phyloP scores from a whole-genome alignment of 2,888 invertebrate species.

The Hedya salicella region DNA sequence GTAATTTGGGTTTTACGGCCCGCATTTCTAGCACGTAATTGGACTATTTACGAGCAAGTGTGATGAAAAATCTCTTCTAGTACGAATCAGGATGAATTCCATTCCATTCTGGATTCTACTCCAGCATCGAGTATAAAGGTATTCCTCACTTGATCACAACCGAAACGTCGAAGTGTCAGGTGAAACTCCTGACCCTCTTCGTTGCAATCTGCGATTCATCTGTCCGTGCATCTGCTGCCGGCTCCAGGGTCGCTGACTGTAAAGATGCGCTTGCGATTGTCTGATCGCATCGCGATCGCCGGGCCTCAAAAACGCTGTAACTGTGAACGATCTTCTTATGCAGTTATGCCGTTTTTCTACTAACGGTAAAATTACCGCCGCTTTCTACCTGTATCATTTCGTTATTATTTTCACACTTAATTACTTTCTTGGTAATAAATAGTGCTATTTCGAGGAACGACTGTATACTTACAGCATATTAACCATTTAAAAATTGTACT shows the following conservation, averaged over 20 bases:
- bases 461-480: too few species aligned
- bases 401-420: slow-evolving; percentile 32
- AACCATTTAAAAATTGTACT: too few species aligned
- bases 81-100: too few species aligned
- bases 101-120: too few species aligned
- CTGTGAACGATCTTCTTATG: background rate
- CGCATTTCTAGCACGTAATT: too few species aligned
- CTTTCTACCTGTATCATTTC: slow-evolving; percentile 33
- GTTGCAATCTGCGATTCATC: slow-evolving; percentile 9
- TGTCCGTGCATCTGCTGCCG: slow-evolving; percentile 5
- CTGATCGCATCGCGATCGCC: slow-evolving; percentile 12
- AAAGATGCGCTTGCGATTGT: slow-evolving; percentile 31
- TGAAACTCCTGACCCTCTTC: slow-evolving; percentile 27
- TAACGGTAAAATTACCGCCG: background rate
- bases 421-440: slow-evolving; percentile 28
- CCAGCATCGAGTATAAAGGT: too few species aligned
- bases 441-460: slow-evolving; percentile 1
- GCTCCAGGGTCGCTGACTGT: slow-evolving; percentile 21
- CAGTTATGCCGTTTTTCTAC: background rate
- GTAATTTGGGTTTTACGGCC: too few species aligned
- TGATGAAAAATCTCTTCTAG: too few species aligned
- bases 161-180: background rate
- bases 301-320: background rate
- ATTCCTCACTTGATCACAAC: background rate
- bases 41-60: too few species aligned